Percentiles rank a stretch among this genome's conserved stretches.
phyloP scores from a whole-genome alignment of 2,797 vertebrate genomes.

The Sarcophilus harrisii region DNA sequence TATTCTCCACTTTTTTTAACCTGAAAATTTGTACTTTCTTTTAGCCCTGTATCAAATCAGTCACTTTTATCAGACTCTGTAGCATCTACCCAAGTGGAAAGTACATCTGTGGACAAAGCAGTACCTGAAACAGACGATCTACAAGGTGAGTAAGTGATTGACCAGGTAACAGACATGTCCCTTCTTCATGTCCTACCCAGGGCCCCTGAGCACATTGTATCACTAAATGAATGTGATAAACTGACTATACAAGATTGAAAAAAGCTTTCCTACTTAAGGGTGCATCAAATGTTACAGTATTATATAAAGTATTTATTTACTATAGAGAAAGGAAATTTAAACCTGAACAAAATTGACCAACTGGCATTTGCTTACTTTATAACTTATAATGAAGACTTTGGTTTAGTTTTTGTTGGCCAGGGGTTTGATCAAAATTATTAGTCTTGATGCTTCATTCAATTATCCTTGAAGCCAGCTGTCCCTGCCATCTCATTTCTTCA shows the following conservation, averaged over 20 bases:
- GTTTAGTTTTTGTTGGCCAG: not conserved
- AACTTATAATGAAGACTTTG: not conserved
- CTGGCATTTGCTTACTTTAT: not conserved
- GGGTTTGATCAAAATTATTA: not conserved
- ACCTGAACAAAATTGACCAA: not conserved
- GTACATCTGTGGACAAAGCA: constrained; percentile 85
- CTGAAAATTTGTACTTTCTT: constrained; percentile 44
- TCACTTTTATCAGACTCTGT: constrained; percentile 87
- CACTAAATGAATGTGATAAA: not conserved
- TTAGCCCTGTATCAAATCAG: constrained; percentile 86
- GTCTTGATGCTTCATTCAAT: not conserved
- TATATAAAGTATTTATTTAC: not conserved
- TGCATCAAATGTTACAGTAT: not conserved
- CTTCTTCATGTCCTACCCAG: not conserved
- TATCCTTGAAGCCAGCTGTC: not conserved
- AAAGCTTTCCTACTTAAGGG: not conserved
- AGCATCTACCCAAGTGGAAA: constrained; percentile 86
- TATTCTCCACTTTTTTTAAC: constrained; percentile 39
- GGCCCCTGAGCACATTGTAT: not conserved
- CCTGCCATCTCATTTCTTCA: not conserved
- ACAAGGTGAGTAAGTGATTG: constrained; percentile 85
- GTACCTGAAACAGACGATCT: constrained; percentile 87
- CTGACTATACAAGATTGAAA: not conserved
- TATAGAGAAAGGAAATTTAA: not conserved
- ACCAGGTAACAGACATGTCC: not conserved